phyloP scores from a whole-genome alignment of 2,113 vertebrate genomes.

The Penelope pileata region DNA sequence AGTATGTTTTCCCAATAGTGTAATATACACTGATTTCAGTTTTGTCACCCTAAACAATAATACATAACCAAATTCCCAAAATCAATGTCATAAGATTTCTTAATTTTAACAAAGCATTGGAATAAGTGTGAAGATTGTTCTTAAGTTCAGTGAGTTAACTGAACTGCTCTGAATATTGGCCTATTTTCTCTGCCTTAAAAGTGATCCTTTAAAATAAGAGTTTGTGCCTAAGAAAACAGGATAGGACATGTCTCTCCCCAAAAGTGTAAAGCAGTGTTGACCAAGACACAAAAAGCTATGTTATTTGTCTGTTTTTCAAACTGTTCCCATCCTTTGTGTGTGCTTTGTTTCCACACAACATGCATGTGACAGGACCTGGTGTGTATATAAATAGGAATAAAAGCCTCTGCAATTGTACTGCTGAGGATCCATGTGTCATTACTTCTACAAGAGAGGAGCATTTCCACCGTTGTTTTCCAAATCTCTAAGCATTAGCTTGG shows the following conservation, averaged over 20 bases:
- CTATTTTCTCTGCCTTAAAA: not conserved
- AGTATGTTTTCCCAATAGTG: not conserved
- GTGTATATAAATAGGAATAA: not conserved
- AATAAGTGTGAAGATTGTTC: not conserved
- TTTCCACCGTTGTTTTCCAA: not conserved
- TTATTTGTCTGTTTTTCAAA: not conserved
- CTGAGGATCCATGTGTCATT: not conserved
- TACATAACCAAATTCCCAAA: not conserved
- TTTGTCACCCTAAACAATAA: not conserved
- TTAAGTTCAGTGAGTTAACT: not conserved
- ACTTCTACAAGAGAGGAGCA: not conserved
- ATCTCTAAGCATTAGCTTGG: not conserved
- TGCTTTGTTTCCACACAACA: not conserved
- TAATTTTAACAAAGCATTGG: not conserved
- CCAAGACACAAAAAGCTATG: not conserved
- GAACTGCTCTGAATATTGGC: not conserved
- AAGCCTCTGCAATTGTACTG: not conserved
- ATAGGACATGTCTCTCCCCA: not conserved
- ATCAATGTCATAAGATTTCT: not conserved
- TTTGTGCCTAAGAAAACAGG: not conserved
- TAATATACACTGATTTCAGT: not conserved
- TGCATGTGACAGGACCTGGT: not conserved
- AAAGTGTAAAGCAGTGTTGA: not conserved
- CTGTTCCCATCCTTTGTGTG: not conserved
- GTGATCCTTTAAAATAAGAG: not conserved